Conservation (phyloP, 2,113 vertebrate genomes). For the zebrafish (Danio rerio) region DNA sequence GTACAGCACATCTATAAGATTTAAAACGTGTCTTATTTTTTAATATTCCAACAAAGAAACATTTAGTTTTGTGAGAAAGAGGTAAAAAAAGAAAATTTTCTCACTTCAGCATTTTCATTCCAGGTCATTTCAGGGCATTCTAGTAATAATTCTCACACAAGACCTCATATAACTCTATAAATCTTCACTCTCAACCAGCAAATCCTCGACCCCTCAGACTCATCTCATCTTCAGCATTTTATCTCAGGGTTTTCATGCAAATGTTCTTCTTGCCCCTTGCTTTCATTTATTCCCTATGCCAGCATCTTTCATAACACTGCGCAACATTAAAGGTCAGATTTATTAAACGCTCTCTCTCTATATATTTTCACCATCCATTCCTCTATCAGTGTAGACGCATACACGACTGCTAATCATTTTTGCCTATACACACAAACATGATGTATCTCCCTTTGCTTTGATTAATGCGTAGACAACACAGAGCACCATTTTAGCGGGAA, state of each 20-base stretch:
- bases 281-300: conserved; percentile 53
- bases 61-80: not conserved
- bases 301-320: conserved; percentile 55
- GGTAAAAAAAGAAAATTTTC: not conserved
- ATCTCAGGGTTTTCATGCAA: not conserved
- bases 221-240: not conserved
- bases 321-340: conserved; percentile 62
- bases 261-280: conserved; percentile 18
- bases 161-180: not conserved
- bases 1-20: too few relatives aligned
- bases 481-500: conserved; percentile 53
- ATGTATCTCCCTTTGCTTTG: conserved; percentile 38
- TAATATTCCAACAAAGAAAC: not conserved
- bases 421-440: conserved; percentile 48
- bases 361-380: conserved; percentile 25
- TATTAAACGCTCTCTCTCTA: conserved; percentile 53
- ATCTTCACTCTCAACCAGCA: conserved; percentile 15
- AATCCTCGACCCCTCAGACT: conserved; percentile 11
- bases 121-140: not conserved
- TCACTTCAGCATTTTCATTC: not conserved
- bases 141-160: conserved; percentile 11
- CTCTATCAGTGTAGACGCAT: conserved; percentile 44
- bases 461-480: conserved; percentile 56
- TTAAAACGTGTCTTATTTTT: not conserved
- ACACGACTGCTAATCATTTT: conserved; percentile 60